Conservation (phyloP, 2,888 invertebrate genomes). For the Apodemia hepburni region DNA sequence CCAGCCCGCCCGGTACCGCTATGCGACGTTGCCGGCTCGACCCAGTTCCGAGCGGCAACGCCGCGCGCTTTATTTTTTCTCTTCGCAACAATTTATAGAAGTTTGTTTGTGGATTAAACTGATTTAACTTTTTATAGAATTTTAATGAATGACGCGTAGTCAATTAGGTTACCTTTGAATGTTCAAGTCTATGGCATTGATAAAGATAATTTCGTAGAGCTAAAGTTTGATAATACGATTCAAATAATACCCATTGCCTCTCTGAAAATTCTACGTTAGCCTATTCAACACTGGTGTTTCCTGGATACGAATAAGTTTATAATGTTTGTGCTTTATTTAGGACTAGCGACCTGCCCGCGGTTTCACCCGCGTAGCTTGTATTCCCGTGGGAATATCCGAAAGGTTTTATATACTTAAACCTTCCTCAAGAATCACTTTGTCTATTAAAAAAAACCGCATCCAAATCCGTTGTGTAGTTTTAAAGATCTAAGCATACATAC, state of each 20-base stretch:
- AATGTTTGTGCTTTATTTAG: no score
- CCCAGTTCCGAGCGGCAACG: constrained; percentile 37
- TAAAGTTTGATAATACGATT: not conserved
- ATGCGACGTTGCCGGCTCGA: constrained; percentile 61
- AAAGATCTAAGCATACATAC: no score
- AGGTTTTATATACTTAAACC: no score
- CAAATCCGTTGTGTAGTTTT: no score
- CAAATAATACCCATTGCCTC: not conserved
- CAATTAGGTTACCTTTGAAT: constrained; percentile 9
- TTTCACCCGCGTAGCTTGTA: no score
- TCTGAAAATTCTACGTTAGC: not conserved
- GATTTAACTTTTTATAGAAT: constrained; percentile 35
- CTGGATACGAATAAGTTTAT: no score
- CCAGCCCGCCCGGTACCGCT: constrained; percentile 57
- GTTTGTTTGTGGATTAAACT: constrained; percentile 41
- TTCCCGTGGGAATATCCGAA: no score
- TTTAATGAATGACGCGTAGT: constrained; percentile 24
- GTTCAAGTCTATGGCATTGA: not conserved
- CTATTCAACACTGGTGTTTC: no score
- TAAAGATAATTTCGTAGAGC: not conserved
- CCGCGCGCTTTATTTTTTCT: constrained; percentile 45
- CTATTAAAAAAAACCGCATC: no score
- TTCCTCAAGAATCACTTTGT: no score
- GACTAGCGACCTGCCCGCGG: no score
- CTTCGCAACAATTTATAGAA: constrained; percentile 52